Percentiles rank a stretch among this genome's conserved stretches.
Evolutionary conservation across 2,797 vertebrate genomes (phyloP).

Genomic region (Amblyraja radiata): DNA sequence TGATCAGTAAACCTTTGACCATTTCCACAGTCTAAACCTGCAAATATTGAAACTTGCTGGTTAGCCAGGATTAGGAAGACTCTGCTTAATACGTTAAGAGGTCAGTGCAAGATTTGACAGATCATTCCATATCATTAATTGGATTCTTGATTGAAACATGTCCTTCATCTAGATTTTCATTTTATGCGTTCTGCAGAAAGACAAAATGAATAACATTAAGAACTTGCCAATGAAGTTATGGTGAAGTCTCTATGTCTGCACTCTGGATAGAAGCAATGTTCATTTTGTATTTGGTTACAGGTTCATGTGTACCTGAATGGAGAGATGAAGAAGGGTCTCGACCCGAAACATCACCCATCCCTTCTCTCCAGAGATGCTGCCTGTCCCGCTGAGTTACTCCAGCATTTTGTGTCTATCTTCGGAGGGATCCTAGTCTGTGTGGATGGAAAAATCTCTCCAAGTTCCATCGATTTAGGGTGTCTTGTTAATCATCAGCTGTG

Average conservation of each 20-base stretch:
- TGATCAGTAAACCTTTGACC: conserved; percentile 54
- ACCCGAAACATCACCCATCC: too few relatives aligned
- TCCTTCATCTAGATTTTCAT: conserved; percentile 1
- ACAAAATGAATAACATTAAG: background rate
- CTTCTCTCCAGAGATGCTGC: too few relatives aligned
- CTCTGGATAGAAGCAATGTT: background rate
- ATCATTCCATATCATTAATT: background rate
- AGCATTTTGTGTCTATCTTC: too few relatives aligned
- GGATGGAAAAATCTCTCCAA: background rate
- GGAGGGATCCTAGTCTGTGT: background rate
- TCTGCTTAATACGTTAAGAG: background rate
- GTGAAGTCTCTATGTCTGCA: background rate
- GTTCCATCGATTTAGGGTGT: background rate
- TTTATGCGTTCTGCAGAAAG: background rate
- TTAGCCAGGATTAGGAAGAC: background rate
- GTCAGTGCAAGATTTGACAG: background rate
- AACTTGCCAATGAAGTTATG: background rate
- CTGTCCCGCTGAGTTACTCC: too few relatives aligned
- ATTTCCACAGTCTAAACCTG: background rate
- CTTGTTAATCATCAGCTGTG: background rate
- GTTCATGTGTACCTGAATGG: background rate
- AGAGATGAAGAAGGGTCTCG: background rate
- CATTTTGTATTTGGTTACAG: background rate
- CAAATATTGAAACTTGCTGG: background rate
- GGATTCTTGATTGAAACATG: background rate